phyloP scores from a whole-genome alignment of 2,888 invertebrate species.

The Prostheceraeus crozeri region DNA sequence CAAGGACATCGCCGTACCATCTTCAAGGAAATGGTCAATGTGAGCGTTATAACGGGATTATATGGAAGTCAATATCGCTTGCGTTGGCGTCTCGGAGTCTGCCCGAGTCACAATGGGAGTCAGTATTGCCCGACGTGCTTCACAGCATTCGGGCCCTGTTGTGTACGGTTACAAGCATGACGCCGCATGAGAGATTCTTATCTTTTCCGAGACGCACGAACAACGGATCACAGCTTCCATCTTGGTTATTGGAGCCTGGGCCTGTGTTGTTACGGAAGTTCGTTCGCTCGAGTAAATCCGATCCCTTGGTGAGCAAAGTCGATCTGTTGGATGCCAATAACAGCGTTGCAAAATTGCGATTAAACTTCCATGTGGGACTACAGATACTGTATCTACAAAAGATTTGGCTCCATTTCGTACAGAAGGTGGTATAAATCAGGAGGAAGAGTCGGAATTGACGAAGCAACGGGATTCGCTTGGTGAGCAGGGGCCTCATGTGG shows the following conservation, averaged over 20 bases:
- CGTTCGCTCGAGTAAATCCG: slow-evolving; percentile 20
- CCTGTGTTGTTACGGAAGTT: slow-evolving; percentile 1
- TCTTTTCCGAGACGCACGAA: slow-evolving; percentile 24
- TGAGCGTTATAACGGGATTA: slow-evolving; percentile 29
- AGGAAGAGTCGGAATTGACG: too few species aligned
- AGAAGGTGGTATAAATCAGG: too few species aligned
- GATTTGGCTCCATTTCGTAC: too few species aligned
- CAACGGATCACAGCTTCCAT: background rate
- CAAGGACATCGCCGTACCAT: too few species aligned
- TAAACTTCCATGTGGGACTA: too few species aligned
- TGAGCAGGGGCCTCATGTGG: too few species aligned
- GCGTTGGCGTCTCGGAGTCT: slow-evolving; percentile 21
- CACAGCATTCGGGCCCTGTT: slow-evolving; percentile 27
- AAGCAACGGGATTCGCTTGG: too few species aligned
- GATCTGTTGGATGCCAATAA: slow-evolving; percentile 30
- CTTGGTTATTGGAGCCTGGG: slow-evolving; percentile 26
- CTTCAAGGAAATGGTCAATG: slow-evolving; percentile 16
- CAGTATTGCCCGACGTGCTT: slow-evolving; percentile 28
- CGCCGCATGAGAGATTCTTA: slow-evolving; percentile 26
- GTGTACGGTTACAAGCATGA: slow-evolving; percentile 25
- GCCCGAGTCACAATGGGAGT: background rate
- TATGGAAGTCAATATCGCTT: slow-evolving; percentile 31
- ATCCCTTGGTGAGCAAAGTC: slow-evolving; percentile 22
- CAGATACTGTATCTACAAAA: too few species aligned
- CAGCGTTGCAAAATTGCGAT: too few species aligned